Conservation (phyloP, 2,113 vertebrate species). For the Arizona elegans region DNA sequence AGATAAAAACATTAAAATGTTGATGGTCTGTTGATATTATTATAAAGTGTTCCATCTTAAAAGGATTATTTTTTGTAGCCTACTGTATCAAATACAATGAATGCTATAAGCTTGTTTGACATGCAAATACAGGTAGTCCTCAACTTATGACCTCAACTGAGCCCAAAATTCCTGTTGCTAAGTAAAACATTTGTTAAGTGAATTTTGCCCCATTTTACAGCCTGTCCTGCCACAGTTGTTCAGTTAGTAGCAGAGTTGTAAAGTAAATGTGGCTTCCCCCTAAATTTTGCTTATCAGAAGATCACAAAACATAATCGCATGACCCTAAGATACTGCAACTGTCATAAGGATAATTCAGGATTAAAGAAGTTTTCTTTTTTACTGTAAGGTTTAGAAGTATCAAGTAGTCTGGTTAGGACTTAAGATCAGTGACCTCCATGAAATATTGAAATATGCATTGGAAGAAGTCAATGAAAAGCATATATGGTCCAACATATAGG, state of each 20-base stretch:
- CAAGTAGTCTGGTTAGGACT: not conserved
- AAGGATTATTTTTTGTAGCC: constrained; percentile 25
- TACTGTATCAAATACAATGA: constrained; percentile 28
- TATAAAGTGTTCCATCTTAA: constrained; percentile 50
- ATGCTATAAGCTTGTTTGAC: constrained; percentile 35
- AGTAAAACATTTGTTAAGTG: too few relatives aligned
- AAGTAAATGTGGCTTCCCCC: too few relatives aligned
- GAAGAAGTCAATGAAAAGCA: not conserved
- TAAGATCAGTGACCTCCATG: not conserved
- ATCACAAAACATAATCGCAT: too few relatives aligned
- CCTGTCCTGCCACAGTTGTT: too few relatives aligned
- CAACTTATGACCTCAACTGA: too few relatives aligned
- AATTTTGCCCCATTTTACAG: too few relatives aligned
- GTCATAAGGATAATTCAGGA: not conserved
- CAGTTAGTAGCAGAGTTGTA: too few relatives aligned
- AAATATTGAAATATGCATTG: not conserved
- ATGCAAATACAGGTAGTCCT: not conserved
- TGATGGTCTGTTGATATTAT: constrained; percentile 37
- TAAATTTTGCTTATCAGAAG: too few relatives aligned
- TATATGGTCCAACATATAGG: not conserved
- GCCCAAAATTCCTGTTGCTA: too few relatives aligned
- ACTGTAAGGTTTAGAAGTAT: not conserved
- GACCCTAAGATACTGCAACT: too few relatives aligned
- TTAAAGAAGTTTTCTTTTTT: not conserved
- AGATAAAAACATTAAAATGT: constrained; percentile 13